Evolutionary conservation across 2,888 invertebrate genomes (phyloP).

Genomic region (Synanthedon formicaeformis): DNA sequence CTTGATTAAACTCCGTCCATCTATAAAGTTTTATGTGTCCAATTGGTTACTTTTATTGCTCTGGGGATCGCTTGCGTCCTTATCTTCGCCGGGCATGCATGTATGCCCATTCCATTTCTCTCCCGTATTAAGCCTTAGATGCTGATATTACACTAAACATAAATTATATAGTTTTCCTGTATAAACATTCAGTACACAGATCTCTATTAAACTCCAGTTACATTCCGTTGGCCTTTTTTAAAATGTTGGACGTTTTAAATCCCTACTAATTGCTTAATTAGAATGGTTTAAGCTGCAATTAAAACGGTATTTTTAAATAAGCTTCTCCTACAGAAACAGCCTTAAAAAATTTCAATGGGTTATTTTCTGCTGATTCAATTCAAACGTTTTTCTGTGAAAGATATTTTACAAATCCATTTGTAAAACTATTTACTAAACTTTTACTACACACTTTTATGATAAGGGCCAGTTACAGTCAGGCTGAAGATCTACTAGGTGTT

Average conservation of each 20-base stretch:
- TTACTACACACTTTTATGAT: too few relatives aligned
- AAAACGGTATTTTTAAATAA: not conserved
- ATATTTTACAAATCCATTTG: too few relatives aligned
- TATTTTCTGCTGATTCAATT: too few relatives aligned
- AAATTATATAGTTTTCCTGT: not conserved
- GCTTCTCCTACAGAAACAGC: not conserved
- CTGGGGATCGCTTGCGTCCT: slow-evolving; percentile 23
- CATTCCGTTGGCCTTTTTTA: not conserved
- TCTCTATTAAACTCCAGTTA: not conserved
- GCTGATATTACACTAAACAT: not conserved
- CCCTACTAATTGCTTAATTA: not conserved
- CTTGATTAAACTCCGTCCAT: slow-evolving; percentile 25
- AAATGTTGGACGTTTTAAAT: not conserved
- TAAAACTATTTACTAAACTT: too few relatives aligned
- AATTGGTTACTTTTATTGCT: slow-evolving; percentile 44
- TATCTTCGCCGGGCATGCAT: slow-evolving; percentile 33
- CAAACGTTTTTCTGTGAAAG: too few relatives aligned
- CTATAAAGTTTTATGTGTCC: slow-evolving; percentile 41
- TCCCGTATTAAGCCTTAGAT: slow-evolving; percentile 6
- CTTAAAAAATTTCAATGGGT: too few relatives aligned
- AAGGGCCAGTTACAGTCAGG: too few relatives aligned
- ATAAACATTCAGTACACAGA: too few relatives aligned
- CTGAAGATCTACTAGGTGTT: too few relatives aligned
- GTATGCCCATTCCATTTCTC: not conserved
- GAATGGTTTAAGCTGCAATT: not conserved